Percentiles rank a stretch among this genome's conserved stretches.
phyloP scores from a whole-genome alignment of 2,888 invertebrate genomes.

The Steinernema carpocapsae region DNA sequence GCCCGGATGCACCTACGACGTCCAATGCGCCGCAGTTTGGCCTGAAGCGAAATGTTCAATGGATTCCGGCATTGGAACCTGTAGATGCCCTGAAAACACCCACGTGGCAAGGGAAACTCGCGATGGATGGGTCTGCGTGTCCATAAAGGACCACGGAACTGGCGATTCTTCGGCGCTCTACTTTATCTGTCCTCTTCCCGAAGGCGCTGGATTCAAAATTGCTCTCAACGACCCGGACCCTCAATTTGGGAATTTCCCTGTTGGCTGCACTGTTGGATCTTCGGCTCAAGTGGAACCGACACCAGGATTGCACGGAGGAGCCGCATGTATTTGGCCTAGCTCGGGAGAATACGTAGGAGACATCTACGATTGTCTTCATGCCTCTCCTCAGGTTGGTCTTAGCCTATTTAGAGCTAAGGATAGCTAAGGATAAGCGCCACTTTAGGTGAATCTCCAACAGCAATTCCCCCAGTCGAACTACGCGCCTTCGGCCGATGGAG shows the following conservation, averaged over 20 bases:
- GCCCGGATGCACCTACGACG: conserved; percentile 59
- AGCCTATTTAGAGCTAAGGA: too few relatives aligned
- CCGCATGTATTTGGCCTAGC: conserved; percentile 57
- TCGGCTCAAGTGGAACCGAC: conserved; percentile 54
- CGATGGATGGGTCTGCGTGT: conserved; percentile 59
- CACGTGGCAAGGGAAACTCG: conserved; percentile 56
- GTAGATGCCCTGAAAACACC: conserved; percentile 59
- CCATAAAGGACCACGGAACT: conserved; percentile 56
- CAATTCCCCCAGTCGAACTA: conserved; percentile 57
- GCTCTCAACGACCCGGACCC: conserved; percentile 58
- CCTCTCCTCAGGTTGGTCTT: conserved; percentile 41
- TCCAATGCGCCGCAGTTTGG: conserved; percentile 61
- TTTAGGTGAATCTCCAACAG: conserved; percentile 53
- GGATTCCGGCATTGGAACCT: conserved; percentile 58
- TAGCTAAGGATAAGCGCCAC: conserved; percentile 53
- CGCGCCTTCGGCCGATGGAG: conserved; percentile 55
- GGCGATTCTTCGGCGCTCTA: conserved; percentile 57
- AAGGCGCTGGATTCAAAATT: conserved; percentile 59
- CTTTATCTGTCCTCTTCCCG: conserved; percentile 59
- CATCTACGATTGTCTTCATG: conserved; percentile 60
- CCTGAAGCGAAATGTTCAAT: conserved; percentile 60
- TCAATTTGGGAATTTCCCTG: conserved; percentile 55
- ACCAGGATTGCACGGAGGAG: conserved; percentile 53
- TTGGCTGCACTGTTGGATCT: conserved; percentile 50
- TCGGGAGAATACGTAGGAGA: conserved; percentile 58